Conservation (phyloP, 2,113 vertebrate species). For the mouse (Mus musculus) region DNA sequence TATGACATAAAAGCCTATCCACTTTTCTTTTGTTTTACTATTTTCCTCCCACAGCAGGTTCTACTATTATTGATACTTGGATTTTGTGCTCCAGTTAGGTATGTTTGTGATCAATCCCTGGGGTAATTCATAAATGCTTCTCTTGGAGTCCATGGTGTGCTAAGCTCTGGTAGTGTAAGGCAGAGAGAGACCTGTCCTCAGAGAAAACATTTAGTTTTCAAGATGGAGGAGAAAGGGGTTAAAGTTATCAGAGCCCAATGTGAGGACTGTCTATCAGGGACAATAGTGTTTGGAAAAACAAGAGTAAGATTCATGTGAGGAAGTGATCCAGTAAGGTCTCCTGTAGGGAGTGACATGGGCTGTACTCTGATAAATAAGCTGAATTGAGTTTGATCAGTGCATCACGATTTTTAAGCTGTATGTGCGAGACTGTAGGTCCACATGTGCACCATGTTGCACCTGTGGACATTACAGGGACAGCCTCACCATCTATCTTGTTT, state of each 20-base stretch:
- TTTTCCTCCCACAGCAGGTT: constrained; percentile 35
- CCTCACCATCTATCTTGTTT: neutral
- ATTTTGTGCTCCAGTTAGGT: constrained; percentile 45
- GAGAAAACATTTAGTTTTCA: constrained; percentile 39
- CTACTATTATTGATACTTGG: constrained; percentile 16
- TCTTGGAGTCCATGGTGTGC: neutral
- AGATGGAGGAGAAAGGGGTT: constrained; percentile 48
- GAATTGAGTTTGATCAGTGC: constrained; percentile 23
- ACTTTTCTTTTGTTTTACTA: constrained; percentile 56
- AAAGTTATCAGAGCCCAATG: neutral
- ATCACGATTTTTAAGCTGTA: neutral
- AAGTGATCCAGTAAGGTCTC: neutral
- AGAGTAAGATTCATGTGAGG: neutral
- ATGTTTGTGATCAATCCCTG: constrained; percentile 42
- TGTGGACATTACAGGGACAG: neutral
- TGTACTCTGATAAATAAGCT: neutral
- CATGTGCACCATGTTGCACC: too few relatives aligned
- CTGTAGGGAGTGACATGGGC: constrained; percentile 3
- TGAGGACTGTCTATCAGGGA: neutral
- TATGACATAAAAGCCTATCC: constrained; percentile 37
- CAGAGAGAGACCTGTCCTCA: neutral
- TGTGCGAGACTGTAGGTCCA: neutral
- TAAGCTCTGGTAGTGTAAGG: constrained; percentile 29
- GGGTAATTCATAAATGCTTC: constrained; percentile 56
- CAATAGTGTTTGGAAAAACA: constrained; percentile 44